phyloP scores from a whole-genome alignment of 2,888 invertebrate genomes.

The Altica lythri region DNA sequence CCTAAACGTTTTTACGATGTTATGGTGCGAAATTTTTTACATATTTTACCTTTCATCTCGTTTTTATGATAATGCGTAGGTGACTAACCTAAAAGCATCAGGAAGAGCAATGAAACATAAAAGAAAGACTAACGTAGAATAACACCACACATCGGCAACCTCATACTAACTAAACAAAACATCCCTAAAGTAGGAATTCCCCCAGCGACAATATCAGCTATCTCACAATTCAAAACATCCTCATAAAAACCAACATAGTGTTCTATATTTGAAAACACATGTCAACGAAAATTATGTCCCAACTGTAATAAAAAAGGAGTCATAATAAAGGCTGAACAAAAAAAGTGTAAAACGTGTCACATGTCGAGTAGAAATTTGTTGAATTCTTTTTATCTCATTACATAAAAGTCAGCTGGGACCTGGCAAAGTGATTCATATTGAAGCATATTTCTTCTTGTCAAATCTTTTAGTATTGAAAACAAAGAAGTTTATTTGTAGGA shows the following conservation, averaged over 20 bases:
- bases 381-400: constrained; percentile 38
- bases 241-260: constrained; percentile 29
- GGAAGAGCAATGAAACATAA: constrained; percentile 5
- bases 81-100: constrained; percentile 4
- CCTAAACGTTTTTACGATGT: too few relatives aligned
- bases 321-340: constrained; percentile 23
- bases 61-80: neutral
- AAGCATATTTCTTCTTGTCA: constrained; percentile 40
- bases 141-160: neutral
- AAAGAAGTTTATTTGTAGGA: constrained; percentile 30
- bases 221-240: constrained; percentile 28
- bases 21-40: too few relatives aligned
- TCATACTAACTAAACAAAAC: constrained; percentile 21
- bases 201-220: constrained; percentile 23
- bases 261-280: constrained; percentile 33
- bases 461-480: constrained; percentile 39
- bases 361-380: constrained; percentile 35
- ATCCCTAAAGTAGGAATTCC: constrained; percentile 24
- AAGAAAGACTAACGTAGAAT: constrained; percentile 8
- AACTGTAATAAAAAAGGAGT: constrained; percentile 22
- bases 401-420: constrained; percentile 38
- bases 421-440: constrained; percentile 41
- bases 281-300: constrained; percentile 28
- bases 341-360: constrained; percentile 29
- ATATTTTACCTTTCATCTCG: too few relatives aligned